Conservation (phyloP, 2,888 invertebrate species). For the Scaptomyza reducta region DNA sequence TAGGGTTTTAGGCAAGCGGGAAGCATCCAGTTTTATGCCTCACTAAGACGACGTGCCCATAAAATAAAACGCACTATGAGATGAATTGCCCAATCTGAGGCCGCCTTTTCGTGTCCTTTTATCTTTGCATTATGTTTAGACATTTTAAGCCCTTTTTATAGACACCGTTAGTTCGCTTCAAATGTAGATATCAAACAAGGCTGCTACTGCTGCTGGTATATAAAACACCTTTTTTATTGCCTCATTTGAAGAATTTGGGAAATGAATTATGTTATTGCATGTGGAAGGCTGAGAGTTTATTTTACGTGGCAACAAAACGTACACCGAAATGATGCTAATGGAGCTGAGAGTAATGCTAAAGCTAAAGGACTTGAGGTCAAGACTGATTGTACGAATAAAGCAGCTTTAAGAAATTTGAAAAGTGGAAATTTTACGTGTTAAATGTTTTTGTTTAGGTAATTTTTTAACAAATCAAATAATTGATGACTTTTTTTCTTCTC, state of each 20-base stretch:
- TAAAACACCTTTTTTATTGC: slow-evolving; percentile 41
- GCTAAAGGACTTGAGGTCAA: neutral
- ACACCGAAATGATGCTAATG: slow-evolving; percentile 26
- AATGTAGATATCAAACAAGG: slow-evolving; percentile 28
- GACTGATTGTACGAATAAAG: neutral
- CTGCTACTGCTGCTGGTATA: slow-evolving; percentile 3
- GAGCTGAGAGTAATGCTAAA: slow-evolving; percentile 12
- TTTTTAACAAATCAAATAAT: too few species aligned
- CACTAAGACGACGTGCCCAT: slow-evolving; percentile 52
- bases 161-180: slow-evolving; percentile 45
- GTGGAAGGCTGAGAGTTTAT: slow-evolving; percentile 32
- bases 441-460: neutral
- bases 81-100: slow-evolving; percentile 59
- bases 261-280: slow-evolving; percentile 47
- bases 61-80: slow-evolving; percentile 61
- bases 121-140: slow-evolving; percentile 57
- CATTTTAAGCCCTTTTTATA: slow-evolving; percentile 62
- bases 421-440: neutral
- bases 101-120: slow-evolving; percentile 29
- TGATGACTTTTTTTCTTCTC: too few species aligned
- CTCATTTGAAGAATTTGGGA: slow-evolving; percentile 39
- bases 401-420: too few species aligned
- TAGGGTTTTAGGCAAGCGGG: slow-evolving; percentile 7
- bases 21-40: slow-evolving; percentile 61
- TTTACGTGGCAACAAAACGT: slow-evolving; percentile 12